Evolutionary conservation across 1,140 invertebrate species (phyloP), one percentile per base, ranked within the genome.

Genomic region (Listronotus bonariensis): DNA sequence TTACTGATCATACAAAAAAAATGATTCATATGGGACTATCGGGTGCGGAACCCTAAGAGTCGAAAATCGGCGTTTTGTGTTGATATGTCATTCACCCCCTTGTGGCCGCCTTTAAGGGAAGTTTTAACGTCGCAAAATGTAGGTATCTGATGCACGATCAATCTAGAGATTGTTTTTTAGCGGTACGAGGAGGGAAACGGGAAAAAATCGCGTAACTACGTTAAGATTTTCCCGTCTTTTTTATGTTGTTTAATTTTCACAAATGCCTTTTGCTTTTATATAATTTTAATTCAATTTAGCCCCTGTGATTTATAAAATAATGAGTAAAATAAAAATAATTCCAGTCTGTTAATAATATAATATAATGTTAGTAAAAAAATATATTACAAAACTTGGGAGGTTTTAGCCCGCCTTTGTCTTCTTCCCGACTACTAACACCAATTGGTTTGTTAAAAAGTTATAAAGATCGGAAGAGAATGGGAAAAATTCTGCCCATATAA

Each of bases 11-110:
- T 20, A 34, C 34, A 54, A 34, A 38, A 45, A 34, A 58, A 57
- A 42, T 43, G 18, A 57, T 43, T 12, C 55, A 48, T 15, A 10
- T 55, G 45, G 62, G 62, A 51, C 54, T 57, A 65, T 52, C 62
- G 62, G 62, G 48, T 65, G 62, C 62, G 32, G 42, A 64, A 32
- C 61, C 61, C 61, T 64, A 48, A 55, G 62, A 58, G 62, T 65
- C 62, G 41, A 65, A 65, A 52, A 65, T 51, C 65, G 61, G 64
- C 65, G 64, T 61, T 65, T 64, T 51, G 67, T 72, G 71, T 67
- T 77, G 76, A 77, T 77, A 77, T 77, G 76, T 77, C 70, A 67
- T 72, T 54, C 58, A 64, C 54, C 56, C 56, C 56, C 53, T 68
- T 64, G 41, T 46, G 38, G 20, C 34, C 26, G 14, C 48, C 53